Evolutionary conservation across 2,797 vertebrate genomes (phyloP), one percentile per base, ranked within the genome.

Genomic region (Coreius guichenoti): DNA sequence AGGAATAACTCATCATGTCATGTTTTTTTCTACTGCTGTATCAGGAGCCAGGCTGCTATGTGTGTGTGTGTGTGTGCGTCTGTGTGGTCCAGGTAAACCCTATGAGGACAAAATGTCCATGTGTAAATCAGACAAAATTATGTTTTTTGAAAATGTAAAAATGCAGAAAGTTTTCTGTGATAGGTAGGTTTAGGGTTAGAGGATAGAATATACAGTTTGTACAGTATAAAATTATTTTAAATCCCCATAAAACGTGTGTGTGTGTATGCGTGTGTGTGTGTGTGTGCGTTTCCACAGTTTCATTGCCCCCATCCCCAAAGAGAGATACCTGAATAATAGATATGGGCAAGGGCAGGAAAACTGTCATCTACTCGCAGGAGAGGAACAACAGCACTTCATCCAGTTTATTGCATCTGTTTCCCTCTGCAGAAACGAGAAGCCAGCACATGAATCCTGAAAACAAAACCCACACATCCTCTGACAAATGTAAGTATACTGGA

Each of bases 311-410:
- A 90, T 80, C 89, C 88, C 80, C 78, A 90, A 85, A 90, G 89
- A 85, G 86, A 81, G 89, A 90, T 82, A 89, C 67, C 90, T 92
- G 87, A 94, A 93, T 92, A 87, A 92, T 91, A 90, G 83, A 94
- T 86, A 72, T n/a, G 85, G 58, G 77, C 49, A 76, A 79, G 86
- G 73, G 86, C 67, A 81, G 82, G 63, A 78, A 70, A 83, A 81
- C 76, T 65, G 83, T 82, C 69, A 68, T 76, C 16, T 73, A 65
- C 67, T 87, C 84, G 1, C 89, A 80, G 63, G 33, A 79, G 77
- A 87, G 75, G 68, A 73, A 86, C 81, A 87, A 63, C 61, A 26
- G 54, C 76, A 63, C 79, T 86, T 83, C 81, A 85, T 85, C 39
- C 72, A 83, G 74, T 56, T 86, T 90, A 88, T 83, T 87, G 80